Evolutionary conservation across 2,888 invertebrate species (phyloP), one percentile per base, ranked within the genome.

Genomic region (Mycalesis mineus): DNA sequence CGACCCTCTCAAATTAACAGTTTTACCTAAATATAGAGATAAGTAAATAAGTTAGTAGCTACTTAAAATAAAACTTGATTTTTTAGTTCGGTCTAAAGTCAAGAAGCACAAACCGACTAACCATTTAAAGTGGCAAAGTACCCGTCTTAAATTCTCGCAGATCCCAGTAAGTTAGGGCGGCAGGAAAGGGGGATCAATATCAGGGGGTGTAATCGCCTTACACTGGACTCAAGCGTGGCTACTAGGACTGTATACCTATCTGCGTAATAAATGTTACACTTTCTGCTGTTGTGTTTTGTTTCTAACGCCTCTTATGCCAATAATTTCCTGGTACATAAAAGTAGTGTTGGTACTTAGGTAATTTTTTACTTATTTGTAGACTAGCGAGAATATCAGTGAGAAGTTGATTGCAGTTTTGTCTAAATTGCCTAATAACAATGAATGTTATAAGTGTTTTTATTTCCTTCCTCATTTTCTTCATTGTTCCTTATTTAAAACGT

Each of bases 141-240:
- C 31, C 13, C 11, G 11, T 11, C 11, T 36, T 36, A 36, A 15
- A 7, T 11, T 45, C 31, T 14, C 47, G 15, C 33, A 47, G 47
- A 47, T 33, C 33, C 47, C 11, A 47, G 33, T 33, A 33, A 47
- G 48, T 47, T 48, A 17, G 39, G 33, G 33, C 40, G 47, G 22
- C 17, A 13, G 39, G 29, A 39, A 47, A 48, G 15, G 55, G 58
- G 45, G 55, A 54, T 45, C 42, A 54, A 58, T 44, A 47, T 58
- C 42, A 36, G 22, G 41, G 55, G 50, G 45, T 50, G 36, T 51
- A 58, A 55, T 58, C 58, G 55, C 51, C 50, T 47, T 40, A 51
- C 40, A 29, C 22, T 22, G 52, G 48, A 56, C 52, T 36, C 56
- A 45, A 47, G 28, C 31, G 45, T 22, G 37, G 57, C 51, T 45